Evolutionary conservation across 2,113 vertebrate genomes (phyloP), one percentile per base, ranked within the genome.

Genomic region (Tenebrosternarchus preto): DNA sequence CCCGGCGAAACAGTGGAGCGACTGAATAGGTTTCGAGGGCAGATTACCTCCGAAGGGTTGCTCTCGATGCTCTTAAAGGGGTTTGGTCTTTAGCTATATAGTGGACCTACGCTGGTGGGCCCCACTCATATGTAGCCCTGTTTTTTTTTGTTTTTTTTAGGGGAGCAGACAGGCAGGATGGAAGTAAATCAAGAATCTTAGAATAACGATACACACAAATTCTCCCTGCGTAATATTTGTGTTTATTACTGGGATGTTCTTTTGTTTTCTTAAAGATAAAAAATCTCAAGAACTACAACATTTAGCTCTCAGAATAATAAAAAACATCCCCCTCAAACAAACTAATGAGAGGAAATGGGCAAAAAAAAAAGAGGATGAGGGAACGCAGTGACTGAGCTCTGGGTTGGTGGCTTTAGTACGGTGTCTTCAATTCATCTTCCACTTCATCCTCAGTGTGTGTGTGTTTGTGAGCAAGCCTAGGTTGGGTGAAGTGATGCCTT

Each of bases 31-130:
- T 60, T 80, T 80, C 55, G 71, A 78, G 84, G 74, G 80, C 80
- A 43, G 20, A 76, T 74, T 73, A 80, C 77, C 80, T 84, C 82
- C 43, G 59, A 70, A 63, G 63, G 55, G 60, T 81, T 71, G 78
- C 81, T 69, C 72, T 61, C 69, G 3, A 56, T 15, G 70, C 74
- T 77, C 76, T 86, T 86, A 87, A 87, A 87, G 74, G 73, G 86
- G 84, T 59, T 50, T 59, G 56, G 53, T 70, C n/a, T 55, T 59
- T 11, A 1, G 27, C 24, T 4, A 9, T 46, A 22, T 17, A 25
- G 6, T 9, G 16, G 2, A 20, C 12, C 19, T 20, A 22, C 15
- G 56, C 50, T 8, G 55, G 75, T 57, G 80, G 80, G 74, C 29
- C 80, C 75, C 80, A 77, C 77, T 70, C 60, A 12, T 31, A 60